Conservation (phyloP, 2,888 invertebrate genomes). For the Drosophila putrida region DNA sequence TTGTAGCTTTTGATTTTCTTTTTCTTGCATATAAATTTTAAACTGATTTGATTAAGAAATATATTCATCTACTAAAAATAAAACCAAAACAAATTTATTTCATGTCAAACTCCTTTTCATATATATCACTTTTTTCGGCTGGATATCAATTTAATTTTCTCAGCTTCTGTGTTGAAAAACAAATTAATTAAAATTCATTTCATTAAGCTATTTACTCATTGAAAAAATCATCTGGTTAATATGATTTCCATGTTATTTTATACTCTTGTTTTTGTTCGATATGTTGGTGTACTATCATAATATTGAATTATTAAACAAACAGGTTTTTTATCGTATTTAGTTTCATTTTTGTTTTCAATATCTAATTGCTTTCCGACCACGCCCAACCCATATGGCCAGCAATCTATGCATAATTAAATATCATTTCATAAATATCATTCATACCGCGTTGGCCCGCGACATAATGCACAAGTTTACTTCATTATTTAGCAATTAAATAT, state of each 20-base stretch:
- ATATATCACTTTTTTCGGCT: not conserved
- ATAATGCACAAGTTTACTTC: slow-evolving; percentile 26
- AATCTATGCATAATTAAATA: slow-evolving; percentile 72
- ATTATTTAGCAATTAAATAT: slow-evolving; percentile 51
- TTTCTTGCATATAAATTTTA: too few species aligned
- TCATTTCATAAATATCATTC: slow-evolving; percentile 41
- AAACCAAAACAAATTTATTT: not conserved
- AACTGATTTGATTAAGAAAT: not conserved
- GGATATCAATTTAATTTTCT: not conserved
- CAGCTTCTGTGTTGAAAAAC: not conserved
- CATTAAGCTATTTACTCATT: not conserved
- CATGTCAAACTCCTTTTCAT: not conserved
- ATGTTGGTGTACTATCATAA: not conserved
- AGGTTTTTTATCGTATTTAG: slow-evolving; percentile 6
- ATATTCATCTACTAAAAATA: too few species aligned
- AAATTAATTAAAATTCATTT: slow-evolving; percentile 14
- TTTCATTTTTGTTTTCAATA: slow-evolving; percentile 18
- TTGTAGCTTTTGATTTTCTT: not conserved
- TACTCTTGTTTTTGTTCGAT: not conserved
- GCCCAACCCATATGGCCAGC: slow-evolving; percentile 32
- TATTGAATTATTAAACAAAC: slow-evolving; percentile 51
- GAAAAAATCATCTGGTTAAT: not conserved
- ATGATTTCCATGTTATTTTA: slow-evolving; percentile 16
- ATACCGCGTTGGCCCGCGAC: not conserved
- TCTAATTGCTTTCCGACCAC: slow-evolving; percentile 42